Evolutionary conservation across 2,113 vertebrate genomes (phyloP), one percentile per base, ranked within the genome.

Genomic region (Leucopsar rothschildi): DNA sequence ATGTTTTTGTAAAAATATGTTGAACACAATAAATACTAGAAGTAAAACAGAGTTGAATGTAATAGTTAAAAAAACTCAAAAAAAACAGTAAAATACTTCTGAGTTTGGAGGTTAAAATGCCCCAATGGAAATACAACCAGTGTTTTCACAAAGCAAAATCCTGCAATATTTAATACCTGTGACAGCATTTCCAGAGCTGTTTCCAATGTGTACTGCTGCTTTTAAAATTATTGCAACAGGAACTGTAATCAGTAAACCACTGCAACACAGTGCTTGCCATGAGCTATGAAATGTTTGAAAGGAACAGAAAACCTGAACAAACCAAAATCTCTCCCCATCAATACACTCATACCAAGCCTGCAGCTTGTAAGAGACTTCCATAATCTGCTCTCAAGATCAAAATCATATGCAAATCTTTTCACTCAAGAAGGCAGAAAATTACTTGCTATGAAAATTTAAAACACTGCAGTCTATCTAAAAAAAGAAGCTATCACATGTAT

Each of bases 371-470:
- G 39, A 86, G 16, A 63, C 37, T 68, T 68, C 63, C 75, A 76
- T 75, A 53, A 85, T 25, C 75, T 69, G 42, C 66, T 91, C 65
- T 71, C 53, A 52, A 49, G 49, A 94, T 76, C 49, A 85, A 91
- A 96, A 91, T 73, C 49, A 64, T 37, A 91, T 60, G 82, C 92
- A 96, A 82, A 91, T 76, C 47, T 49, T 66, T 61, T 82, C 82
- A 52, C 52, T 70, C 68, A 75, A 83, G 68, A 50, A 77, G 61
- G 88, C 64, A 90, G 60, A 88, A 90, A 86, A 86, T 63, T 2
- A 81, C 55, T 77, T 40, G 42, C 56, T 90, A 73, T 12, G 76
- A 88, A 92, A 81, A 81, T 70, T 47, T 68, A 61, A 66, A 83
- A 25, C n/a, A 42, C 59, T 92, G 90, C 76, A 70, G 72, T 85